Evolutionary conservation across 2,113 vertebrate species (phyloP).

Genomic region (Sinocyclocheilus grahami): DNA sequence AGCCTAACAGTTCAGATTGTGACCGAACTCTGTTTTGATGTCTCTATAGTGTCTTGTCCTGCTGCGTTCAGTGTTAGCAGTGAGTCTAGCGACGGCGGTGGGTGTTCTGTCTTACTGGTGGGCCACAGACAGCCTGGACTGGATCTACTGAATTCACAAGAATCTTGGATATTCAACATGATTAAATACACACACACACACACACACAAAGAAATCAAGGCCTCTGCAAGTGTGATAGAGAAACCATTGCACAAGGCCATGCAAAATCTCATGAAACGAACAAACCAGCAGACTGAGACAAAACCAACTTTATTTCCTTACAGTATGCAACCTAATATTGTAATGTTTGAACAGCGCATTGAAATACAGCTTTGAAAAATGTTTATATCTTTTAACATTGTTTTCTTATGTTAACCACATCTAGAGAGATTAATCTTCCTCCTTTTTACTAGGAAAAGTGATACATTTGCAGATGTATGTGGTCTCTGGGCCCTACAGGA

Average conservation of each 20-base stretch:
- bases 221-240: not conserved
- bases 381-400: not conserved
- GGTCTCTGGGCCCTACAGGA: not conserved
- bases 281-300: conserved; percentile 15
- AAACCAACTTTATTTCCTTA: conserved; percentile 51
- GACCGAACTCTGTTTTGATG: conserved; percentile 3
- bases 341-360: conserved; percentile 36
- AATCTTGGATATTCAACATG: not conserved
- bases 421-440: not conserved
- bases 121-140: conserved; percentile 63
- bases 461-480: not conserved
- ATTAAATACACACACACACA: not conserved
- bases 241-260: not conserved
- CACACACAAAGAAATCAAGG: not conserved
- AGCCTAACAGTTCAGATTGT: not conserved
- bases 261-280: conserved; percentile 13
- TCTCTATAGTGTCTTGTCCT: conserved; percentile 59
- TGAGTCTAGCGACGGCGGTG: conserved; percentile 57
- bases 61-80: conserved; percentile 62
- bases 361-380: conserved; percentile 28
- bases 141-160: conserved; percentile 44
- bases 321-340: conserved; percentile 41
- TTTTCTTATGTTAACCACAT: conserved; percentile 8
- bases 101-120: conserved; percentile 72
- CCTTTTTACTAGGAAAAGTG: not conserved